phyloP scores from a whole-genome alignment of 2,113 vertebrate species.

The Nyctibius bracteatus region DNA sequence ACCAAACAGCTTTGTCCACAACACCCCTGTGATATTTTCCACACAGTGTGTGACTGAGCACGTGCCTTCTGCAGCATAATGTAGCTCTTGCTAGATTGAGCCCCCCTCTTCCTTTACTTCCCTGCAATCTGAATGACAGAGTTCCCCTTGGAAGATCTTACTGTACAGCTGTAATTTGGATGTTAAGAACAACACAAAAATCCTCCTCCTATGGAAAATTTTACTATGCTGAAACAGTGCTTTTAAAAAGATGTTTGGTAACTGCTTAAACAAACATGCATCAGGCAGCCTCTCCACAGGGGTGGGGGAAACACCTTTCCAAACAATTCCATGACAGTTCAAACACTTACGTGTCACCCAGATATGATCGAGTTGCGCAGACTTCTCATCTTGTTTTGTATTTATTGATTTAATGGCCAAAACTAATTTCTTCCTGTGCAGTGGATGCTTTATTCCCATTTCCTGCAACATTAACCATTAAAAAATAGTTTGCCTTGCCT shows the following conservation, averaged over 20 bases:
- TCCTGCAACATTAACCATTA: conserved; percentile 75
- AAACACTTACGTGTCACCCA: conserved; percentile 93
- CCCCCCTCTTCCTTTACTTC: background rate
- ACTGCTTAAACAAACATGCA: background rate
- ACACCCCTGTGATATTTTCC: background rate
- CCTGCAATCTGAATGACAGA: background rate
- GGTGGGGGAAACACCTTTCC: background rate
- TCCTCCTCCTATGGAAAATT: background rate
- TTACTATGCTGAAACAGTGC: background rate
- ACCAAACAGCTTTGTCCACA: background rate
- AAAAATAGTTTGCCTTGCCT: background rate
- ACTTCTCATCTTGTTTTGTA: conserved; percentile 87
- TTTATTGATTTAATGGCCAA: conserved; percentile 88
- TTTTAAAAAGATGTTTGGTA: background rate
- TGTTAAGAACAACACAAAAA: background rate
- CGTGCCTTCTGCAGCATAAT: background rate
- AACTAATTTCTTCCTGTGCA: conserved; percentile 96
- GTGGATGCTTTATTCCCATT: conserved; percentile 91
- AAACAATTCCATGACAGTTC: background rate
- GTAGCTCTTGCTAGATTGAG: background rate
- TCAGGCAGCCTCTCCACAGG: background rate
- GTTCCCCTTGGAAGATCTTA: background rate
- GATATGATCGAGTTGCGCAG: conserved; percentile 89
- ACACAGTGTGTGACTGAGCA: accelerated
- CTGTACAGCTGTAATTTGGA: background rate